Conservation (phyloP, 2,113 vertebrate genomes). For the Lethenteron camtschaticum region DNA sequence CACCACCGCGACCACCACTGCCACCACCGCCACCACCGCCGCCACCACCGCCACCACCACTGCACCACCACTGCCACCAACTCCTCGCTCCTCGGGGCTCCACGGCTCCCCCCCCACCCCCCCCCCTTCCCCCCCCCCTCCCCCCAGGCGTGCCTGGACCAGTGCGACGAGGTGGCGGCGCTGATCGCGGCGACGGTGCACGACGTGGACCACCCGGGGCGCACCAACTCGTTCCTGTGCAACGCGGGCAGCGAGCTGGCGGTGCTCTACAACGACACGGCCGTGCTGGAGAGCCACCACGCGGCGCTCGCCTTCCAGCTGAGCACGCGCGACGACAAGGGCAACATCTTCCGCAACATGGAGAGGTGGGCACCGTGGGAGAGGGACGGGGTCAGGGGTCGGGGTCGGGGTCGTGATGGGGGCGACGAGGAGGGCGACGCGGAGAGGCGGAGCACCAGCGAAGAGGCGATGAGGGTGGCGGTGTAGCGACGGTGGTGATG, state of each 20-base stretch:
- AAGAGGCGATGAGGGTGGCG: no score
- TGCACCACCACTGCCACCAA: no score
- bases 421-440: no score
- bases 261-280: conserved; percentile 70
- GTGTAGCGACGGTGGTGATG: no score
- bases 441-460: no score
- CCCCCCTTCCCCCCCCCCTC: background rate
- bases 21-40: no score
- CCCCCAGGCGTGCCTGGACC: conserved; percentile 68
- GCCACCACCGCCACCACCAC: no score
- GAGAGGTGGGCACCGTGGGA: conserved; percentile 34
- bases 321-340: conserved; percentile 56
- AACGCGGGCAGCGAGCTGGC: conserved; percentile 73
- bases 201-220: conserved; percentile 78
- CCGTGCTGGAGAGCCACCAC: conserved; percentile 81
- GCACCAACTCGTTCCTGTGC: conserved; percentile 88
- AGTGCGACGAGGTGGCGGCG: conserved; percentile 56
- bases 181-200: conserved; percentile 81
- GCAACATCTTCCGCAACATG: conserved; percentile 90
- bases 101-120: background rate
- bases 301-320: conserved; percentile 87
- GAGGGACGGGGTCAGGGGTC: no score
- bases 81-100: background rate
- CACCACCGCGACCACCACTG: no score
- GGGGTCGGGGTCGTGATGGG: no score